Evolutionary conservation across 2,888 invertebrate species (phyloP).

Genomic region (Calliscelio sp.): DNA sequence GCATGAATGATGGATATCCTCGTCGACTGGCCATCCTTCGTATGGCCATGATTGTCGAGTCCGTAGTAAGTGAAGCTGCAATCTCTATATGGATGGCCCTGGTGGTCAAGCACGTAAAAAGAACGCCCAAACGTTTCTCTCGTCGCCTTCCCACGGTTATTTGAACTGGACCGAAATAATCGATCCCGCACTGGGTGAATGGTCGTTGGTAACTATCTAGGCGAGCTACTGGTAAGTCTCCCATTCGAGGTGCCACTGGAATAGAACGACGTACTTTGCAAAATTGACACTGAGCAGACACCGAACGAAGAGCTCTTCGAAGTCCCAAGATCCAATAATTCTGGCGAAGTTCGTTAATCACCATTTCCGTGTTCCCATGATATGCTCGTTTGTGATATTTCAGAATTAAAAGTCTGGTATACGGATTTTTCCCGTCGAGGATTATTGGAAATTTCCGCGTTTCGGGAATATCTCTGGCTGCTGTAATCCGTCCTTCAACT

Average conservation of each 20-base stretch:
- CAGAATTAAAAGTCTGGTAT: background rate
- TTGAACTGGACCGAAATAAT: conserved; percentile 16
- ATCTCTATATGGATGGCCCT: background rate
- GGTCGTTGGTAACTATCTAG: background rate
- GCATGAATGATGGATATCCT: conserved; percentile 41
- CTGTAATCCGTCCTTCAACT: no score
- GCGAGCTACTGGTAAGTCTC: background rate
- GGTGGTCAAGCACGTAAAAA: background rate
- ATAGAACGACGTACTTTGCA: no score
- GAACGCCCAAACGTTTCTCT: background rate
- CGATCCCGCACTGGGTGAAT: background rate
- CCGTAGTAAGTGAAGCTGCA: conserved; percentile 20
- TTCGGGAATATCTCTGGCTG: background rate
- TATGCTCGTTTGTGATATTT: background rate
- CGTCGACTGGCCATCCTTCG: conserved; percentile 62
- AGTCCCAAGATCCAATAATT: background rate
- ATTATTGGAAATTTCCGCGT: background rate
- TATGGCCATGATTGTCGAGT: conserved; percentile 58
- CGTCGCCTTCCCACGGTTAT: background rate
- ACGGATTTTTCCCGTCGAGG: background rate
- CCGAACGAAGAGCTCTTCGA: background rate
- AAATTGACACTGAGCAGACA: background rate
- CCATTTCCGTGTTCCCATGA: background rate
- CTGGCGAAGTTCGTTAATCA: background rate
- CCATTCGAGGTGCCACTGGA: no score